Evolutionary conservation across 2,113 vertebrate genomes (phyloP).

Genomic region (Caretta caretta): DNA sequence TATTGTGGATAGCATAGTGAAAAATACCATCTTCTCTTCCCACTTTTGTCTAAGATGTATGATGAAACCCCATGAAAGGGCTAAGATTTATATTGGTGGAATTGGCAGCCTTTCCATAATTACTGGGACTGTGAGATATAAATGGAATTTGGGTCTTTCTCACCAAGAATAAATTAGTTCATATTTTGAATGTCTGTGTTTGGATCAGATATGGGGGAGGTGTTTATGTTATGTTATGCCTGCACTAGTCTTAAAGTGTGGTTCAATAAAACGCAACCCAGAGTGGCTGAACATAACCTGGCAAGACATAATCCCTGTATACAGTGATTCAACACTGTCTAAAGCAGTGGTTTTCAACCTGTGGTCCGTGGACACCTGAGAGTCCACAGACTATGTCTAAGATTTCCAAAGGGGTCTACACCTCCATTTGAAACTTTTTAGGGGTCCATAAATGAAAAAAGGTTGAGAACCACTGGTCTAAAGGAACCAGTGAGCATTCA

Average conservation of each 20-base stretch:
- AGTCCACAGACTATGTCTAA: background rate
- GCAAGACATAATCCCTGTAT: background rate
- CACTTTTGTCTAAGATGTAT: background rate
- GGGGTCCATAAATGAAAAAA: no score
- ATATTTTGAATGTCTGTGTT: constrained; percentile 36
- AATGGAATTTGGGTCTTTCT: background rate
- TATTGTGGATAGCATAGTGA: background rate
- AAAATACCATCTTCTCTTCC: constrained; percentile 16
- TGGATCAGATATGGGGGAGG: constrained; percentile 15
- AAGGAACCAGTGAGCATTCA: background rate
- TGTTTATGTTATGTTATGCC: constrained; percentile 3
- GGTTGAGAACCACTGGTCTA: background rate
- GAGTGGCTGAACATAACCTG: background rate
- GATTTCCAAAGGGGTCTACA: background rate
- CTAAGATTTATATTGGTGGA: background rate
- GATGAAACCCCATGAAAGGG: constrained; percentile 21
- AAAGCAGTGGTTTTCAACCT: background rate
- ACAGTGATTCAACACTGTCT: background rate
- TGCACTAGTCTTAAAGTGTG: background rate
- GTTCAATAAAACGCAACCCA: background rate
- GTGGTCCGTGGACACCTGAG: background rate
- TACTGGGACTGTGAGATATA: constrained; percentile 7
- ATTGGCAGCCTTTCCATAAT: constrained; percentile 16
- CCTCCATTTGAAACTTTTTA: background rate
- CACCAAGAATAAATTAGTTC: constrained; percentile 47